Conservation (phyloP, 2,113 vertebrate species). For the Phalacrocorax aristotelis region DNA sequence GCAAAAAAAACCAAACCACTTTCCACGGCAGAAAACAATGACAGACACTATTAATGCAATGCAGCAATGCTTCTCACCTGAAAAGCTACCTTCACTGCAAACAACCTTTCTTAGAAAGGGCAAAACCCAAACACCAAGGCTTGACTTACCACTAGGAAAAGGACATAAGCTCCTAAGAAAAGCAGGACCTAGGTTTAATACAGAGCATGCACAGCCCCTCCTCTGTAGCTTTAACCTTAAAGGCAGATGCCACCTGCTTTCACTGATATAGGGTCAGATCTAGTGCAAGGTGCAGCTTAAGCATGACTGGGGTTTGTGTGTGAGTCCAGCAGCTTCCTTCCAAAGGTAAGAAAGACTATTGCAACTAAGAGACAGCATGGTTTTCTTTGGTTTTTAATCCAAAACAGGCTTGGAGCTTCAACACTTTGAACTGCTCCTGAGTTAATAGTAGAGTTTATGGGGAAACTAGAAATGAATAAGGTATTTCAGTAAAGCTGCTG, state of each 20-base stretch:
- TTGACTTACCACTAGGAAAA: not conserved
- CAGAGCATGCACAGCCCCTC: not conserved
- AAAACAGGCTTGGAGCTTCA: not conserved
- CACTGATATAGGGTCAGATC: accelerated
- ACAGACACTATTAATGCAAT: not conserved
- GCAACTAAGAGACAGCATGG: not conserved
- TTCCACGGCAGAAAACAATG: not conserved
- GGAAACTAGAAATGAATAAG: not conserved
- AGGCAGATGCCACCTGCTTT: not conserved
- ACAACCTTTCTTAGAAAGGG: not conserved
- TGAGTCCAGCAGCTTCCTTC: not conserved
- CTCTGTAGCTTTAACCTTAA: not conserved
- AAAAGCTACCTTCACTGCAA: not conserved
- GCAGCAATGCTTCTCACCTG: not conserved
- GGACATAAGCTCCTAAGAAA: not conserved
- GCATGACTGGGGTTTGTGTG: accelerated
- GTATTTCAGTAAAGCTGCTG: not conserved
- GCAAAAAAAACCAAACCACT: not conserved
- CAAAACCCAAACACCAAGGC: not conserved
- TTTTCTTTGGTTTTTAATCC: not conserved
- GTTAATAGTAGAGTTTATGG: not conserved
- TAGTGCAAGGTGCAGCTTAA: not conserved
- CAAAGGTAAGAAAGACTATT: not conserved
- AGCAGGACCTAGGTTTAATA: not conserved
- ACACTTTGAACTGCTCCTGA: accelerated